Conservation (phyloP, 2,888 invertebrate genomes). For the Tenodera sinensis region DNA sequence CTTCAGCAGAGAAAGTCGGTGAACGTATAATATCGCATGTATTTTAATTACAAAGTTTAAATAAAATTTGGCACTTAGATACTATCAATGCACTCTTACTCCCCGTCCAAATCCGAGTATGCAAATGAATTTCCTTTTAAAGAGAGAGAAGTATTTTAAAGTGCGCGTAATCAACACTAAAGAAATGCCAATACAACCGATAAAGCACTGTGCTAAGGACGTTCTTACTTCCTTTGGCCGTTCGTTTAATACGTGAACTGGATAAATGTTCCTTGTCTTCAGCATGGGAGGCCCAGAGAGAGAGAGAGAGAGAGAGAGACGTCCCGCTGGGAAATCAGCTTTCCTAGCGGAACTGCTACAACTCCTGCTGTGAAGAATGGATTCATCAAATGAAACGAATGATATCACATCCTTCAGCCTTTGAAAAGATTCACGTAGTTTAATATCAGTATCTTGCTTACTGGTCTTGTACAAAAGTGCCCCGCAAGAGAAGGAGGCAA, state of each 20-base stretch:
- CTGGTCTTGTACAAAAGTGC: not conserved
- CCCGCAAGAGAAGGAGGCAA: not conserved
- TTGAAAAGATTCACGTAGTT: not conserved
- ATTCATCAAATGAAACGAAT: not conserved
- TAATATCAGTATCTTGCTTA: not conserved
- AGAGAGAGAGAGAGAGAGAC: not conserved
- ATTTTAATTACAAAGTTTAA: too few relatives aligned
- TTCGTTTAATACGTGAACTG: not conserved
- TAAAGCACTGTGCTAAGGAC: not conserved
- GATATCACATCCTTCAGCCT: not conserved
- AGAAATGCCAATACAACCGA: not conserved
- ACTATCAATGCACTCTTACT: too few relatives aligned
- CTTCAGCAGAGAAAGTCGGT: too few relatives aligned
- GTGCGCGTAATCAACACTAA: not conserved
- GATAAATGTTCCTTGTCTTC: not conserved
- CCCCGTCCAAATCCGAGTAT: too few relatives aligned
- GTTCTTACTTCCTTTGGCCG: not conserved
- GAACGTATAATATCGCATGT: too few relatives aligned
- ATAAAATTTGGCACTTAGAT: too few relatives aligned
- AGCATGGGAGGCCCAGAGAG: not conserved
- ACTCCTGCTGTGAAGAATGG: not conserved
- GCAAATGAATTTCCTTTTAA: too few relatives aligned
- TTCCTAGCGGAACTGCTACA: not conserved
- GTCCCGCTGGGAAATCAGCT: not conserved
- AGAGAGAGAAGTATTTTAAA: too few relatives aligned